Base-by-base conservation (phyloP, 2,888 invertebrate species). In the Dinocampus coccinellae region DNA sequence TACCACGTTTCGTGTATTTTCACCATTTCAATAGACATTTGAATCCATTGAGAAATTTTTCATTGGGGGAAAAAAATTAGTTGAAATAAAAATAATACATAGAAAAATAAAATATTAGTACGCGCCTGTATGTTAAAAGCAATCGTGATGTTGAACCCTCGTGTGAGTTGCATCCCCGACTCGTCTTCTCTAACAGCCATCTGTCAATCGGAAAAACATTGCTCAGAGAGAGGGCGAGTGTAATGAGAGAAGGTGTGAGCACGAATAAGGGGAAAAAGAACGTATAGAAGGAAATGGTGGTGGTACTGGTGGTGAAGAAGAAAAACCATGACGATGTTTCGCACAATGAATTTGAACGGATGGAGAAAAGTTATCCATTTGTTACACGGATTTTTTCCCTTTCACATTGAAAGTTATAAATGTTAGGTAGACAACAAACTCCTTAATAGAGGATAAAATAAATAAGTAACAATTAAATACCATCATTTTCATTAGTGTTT, bases 141-240 rank as follows among this genome's bases (percentile, higher is more conserved):
- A 7, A 20, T 16, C 16, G 47, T 29, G 47, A 3, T 7, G 13
- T 39, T 39, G 20, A 16, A 47, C 47, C 20, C 55, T 55, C 55
- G 10, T 55, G 55, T 26, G 26, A n/a, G 24, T 55, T 55, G 3
- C 24, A 24, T 55, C 6, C 55, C n/a, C 26, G n/a, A 9, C 26
- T n/a, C 29, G 26, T 10, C 11, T 26, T 26, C 26, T 55, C 26
- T n/a, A 39, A 62, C 16, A 62, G 24, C 63, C 69, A 70, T 69
- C 58, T 69, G 72, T 70, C 72, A 74, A 58, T 67, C 58, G 63
- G 29, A 63, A 72, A 64, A 63, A 74, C 63, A 68, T 60, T 47
- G 39, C 57, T n/a, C n/a, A n/a, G n/a, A 13, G 42, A 24, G 66
- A 34, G 53, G 66, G 61, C n/a, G 63, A 57, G 60, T 62, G 11